phyloP scores from a whole-genome alignment of 92 coral and sea anemone genomes.

The Porites cylindrica region DNA sequence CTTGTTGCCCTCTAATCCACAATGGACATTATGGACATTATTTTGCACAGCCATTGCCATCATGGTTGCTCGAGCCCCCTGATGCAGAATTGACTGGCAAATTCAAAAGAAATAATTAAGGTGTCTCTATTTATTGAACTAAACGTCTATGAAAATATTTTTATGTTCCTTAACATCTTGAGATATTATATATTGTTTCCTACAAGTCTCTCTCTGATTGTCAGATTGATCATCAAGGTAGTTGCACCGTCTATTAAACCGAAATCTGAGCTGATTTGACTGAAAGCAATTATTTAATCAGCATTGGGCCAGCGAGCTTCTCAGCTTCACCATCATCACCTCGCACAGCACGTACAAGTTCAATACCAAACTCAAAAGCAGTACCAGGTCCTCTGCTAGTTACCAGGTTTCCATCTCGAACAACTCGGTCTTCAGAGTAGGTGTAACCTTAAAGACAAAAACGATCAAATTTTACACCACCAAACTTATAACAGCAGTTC shows the following conservation, averaged over 20 bases:
- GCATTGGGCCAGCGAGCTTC: slow-evolving; percentile 89
- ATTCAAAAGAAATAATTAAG: too few relatives aligned
- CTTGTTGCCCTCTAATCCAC: too few relatives aligned
- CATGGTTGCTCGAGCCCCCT: too few relatives aligned
- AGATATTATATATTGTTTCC: too few relatives aligned
- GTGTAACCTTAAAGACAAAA: slow-evolving; percentile 72
- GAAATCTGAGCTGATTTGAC: too few relatives aligned
- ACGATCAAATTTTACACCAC: background rate
- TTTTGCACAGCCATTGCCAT: too few relatives aligned
- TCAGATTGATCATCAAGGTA: background rate
- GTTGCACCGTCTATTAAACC: background rate
- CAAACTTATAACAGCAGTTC: background rate
- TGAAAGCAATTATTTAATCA: slow-evolving; percentile 55
- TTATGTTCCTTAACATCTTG: too few relatives aligned
- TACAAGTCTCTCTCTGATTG: too few relatives aligned
- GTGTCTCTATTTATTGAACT: too few relatives aligned
- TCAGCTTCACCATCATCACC: slow-evolving; percentile 98
- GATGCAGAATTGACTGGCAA: too few relatives aligned
- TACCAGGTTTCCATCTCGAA: slow-evolving; percentile 90
- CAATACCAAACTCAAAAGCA: slow-evolving; percentile 97
- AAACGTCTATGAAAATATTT: too few relatives aligned
- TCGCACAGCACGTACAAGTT: slow-evolving; percentile 95
- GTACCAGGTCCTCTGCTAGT: slow-evolving; percentile 99
- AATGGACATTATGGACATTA: too few relatives aligned
- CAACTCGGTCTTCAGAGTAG: slow-evolving; percentile 96